A percentile compares a stretch with the other conserved stretches of the same genome.
phyloP scores from a whole-genome alignment of 2,888 invertebrate species.

The Panopea generosa region DNA sequence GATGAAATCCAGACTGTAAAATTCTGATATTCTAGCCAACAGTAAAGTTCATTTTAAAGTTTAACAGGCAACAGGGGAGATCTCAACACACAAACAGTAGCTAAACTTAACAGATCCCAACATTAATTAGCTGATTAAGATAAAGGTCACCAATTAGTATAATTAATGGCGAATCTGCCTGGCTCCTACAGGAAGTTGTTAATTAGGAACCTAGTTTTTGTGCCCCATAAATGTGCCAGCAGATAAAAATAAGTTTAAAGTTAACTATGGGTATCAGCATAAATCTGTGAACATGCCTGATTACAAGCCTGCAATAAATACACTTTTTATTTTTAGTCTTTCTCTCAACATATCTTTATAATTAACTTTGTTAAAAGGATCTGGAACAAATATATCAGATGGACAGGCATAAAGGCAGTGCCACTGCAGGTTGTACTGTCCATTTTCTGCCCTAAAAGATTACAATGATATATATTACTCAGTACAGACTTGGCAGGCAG shows the following conservation, averaged over 20 bases:
- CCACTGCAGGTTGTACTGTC: too few species aligned
- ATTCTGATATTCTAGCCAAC: too few species aligned
- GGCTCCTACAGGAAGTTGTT: slow-evolving; percentile 52
- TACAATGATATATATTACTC: too few species aligned
- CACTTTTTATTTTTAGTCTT: neutral
- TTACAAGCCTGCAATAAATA: slow-evolving; percentile 13
- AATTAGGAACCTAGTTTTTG: slow-evolving; percentile 56
- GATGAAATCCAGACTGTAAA: too few species aligned
- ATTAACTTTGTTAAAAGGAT: too few species aligned
- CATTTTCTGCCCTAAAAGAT: too few species aligned
- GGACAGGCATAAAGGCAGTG: too few species aligned
- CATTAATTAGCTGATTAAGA: slow-evolving; percentile 62
- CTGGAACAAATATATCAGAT: too few species aligned
- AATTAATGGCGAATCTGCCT: slow-evolving; percentile 55
- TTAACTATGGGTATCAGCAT: slow-evolving; percentile 49
- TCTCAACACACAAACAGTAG: slow-evolving; percentile 34
- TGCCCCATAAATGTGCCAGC: slow-evolving; percentile 64
- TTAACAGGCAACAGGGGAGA: too few species aligned
- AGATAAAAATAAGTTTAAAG: slow-evolving; percentile 52
- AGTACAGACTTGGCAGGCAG: too few species aligned
- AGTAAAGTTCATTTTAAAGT: too few species aligned
- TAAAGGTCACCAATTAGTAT: slow-evolving; percentile 62
- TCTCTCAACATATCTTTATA: neutral
- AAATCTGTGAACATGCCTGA: slow-evolving; percentile 35
- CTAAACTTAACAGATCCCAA: slow-evolving; percentile 25